A percentile compares a stretch with the other conserved stretches of the same genome.
These are phyloP conservation scores for Hephaestus fuliginosus DNA, from an alignment of 2,797 vertebrate genomes.

Conservation along the genomic window DNA sequence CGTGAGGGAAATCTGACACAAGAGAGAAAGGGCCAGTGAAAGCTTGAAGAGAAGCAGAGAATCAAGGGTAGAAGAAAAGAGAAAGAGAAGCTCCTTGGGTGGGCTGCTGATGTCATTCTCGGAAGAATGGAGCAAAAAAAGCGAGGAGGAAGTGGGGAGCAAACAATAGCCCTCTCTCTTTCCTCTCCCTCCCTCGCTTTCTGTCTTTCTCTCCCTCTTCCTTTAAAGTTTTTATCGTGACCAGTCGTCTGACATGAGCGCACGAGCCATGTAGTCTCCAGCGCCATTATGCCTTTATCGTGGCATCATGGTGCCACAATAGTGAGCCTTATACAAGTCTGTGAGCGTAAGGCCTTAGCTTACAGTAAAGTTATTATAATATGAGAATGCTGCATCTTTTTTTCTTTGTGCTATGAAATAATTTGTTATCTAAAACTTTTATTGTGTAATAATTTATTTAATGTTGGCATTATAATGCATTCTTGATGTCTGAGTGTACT, in stretches of 20 bases:
- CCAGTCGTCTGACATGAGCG: constrained; percentile 66
- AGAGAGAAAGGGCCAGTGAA: constrained; percentile 67
- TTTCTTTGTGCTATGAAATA: neutral
- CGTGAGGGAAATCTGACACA: constrained; percentile 79
- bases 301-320: constrained; percentile 57
- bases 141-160: constrained; percentile 78
- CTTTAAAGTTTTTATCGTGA: constrained; percentile 64
- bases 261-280: constrained; percentile 41
- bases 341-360: neutral
- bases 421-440: neutral
- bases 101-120: constrained; percentile 88
- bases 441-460: neutral
- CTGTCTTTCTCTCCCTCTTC: constrained; percentile 40
- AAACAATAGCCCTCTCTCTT: constrained; percentile 82
- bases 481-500: neutral
- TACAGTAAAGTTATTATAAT: constrained; percentile 5
- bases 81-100: constrained; percentile 84
- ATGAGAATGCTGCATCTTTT: neutral
- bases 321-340: constrained; percentile 22
- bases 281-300: constrained; percentile 53
- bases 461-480: neutral
- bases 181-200: constrained; percentile 42
- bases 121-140: constrained; percentile 82
- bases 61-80: constrained; percentile 67
- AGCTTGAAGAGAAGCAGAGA: constrained; percentile 77